Base-by-base conservation (phyloP, 2,113 vertebrate species). In the Excalfactoria chinensis region DNA sequence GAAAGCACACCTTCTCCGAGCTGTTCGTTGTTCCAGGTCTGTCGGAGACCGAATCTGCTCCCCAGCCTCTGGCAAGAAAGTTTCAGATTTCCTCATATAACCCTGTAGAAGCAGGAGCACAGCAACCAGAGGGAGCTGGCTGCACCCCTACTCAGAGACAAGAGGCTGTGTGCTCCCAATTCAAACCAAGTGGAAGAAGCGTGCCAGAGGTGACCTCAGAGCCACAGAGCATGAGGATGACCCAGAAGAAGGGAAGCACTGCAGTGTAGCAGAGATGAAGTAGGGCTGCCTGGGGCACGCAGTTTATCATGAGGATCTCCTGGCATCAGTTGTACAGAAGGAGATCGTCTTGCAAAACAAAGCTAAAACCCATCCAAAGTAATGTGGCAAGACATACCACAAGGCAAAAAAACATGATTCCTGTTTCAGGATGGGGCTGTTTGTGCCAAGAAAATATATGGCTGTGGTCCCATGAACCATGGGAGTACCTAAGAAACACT, bases 1-100 rank as follows among this genome's bases (percentile, higher is more conserved):
- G 92, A 68, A 93, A 96, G 95, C 90, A 96, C 90, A 89, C 93
- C 95, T 96, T 95, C 92, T 86, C 84, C 84, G 0, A 96, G 82
- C 71, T 83, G 81, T 62, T 93, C 59, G 1, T 87, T 94, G 86
- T 93, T 93, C 90, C 86, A 93, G 67, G 35, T 86, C 84, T 94
- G 86, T 84, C 41, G 34, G 44, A 94, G 86, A 85, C 32, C 73
- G 81, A 87, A 92, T 84, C 89, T 55, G 67, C 55, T 90, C 37
- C 59, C 74, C 40, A 9, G 21, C 87, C 81, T 84, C 88, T 84
- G 59, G 91, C 74, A 92, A 84, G 81, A 84, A 86, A 69, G 63
- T 88, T 82, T 90, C 67, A 58, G 59, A 46, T 92, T 93, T 89
- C 89, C 74, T 92, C 88, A 75, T 53, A 73, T 66, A 95, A 89